Conservation (phyloP, 2,888 invertebrate species). For the Eupithecia dodoneata region DNA sequence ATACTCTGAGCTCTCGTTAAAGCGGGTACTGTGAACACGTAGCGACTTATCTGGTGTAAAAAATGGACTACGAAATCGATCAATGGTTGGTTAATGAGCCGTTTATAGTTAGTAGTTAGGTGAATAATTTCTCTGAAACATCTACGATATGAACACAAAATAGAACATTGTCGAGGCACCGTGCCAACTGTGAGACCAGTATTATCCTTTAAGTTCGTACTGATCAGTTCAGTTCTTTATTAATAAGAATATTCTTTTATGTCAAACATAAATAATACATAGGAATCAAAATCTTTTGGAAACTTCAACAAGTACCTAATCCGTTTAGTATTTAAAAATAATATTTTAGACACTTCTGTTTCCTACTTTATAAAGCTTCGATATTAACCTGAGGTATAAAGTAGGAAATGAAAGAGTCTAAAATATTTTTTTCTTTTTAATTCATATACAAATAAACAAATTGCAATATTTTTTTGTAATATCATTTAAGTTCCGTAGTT, state of each 20-base stretch:
- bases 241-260: too few species aligned
- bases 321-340: background rate
- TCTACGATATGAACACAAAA: background rate
- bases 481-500: constrained; percentile 21
- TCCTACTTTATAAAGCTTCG: background rate
- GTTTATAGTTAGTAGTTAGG: constrained; percentile 15
- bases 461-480: background rate
- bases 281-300: background rate
- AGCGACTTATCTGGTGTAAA: constrained; percentile 56
- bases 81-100: constrained; percentile 36
- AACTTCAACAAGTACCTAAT: background rate
- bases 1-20: constrained; percentile 57
- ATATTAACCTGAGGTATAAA: background rate
- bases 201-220: background rate
- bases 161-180: background rate
- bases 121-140: background rate
- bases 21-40: constrained; percentile 56
- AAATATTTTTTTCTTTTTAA: background rate
- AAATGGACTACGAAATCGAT: constrained; percentile 52
- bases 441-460: background rate
- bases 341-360: background rate
- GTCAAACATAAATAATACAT: too few species aligned
- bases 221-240: background rate
- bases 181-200: background rate
- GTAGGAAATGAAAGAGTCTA: too few species aligned